Conservation (phyloP, 2,113 vertebrate genomes). For the Oxygymnocypris stewartii region DNA sequence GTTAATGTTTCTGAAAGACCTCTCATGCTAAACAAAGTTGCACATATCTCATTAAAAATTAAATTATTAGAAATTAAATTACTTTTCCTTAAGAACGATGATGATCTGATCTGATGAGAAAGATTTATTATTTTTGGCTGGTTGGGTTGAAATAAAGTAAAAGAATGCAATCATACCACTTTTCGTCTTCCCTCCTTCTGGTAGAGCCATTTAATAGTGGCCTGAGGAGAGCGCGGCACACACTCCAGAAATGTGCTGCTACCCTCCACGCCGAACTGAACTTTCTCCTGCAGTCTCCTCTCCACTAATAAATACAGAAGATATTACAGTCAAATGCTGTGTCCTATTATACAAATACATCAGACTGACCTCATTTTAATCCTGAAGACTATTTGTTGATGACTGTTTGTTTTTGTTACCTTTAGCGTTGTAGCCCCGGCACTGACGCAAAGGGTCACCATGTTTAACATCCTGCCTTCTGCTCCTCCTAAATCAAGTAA, state of each 20-base stretch:
- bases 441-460: slow-evolving; percentile 92
- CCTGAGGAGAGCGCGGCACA: slow-evolving; percentile 81
- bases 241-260: slow-evolving; percentile 84
- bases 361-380: neutral
- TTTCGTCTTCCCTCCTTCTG: slow-evolving; percentile 77
- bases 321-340: neutral
- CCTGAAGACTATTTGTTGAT: neutral
- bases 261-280: slow-evolving; percentile 84
- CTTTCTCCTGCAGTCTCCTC: slow-evolving; percentile 76
- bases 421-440: slow-evolving; percentile 92
- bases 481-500: slow-evolving; percentile 81
- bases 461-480: slow-evolving; percentile 92
- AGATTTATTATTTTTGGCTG: neutral
- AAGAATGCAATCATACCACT: slow-evolving; percentile 68
- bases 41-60: neutral
- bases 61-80: no score
- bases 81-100: neutral
- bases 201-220: slow-evolving; percentile 81
- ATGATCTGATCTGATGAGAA: neutral
- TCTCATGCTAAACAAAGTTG: neutral
- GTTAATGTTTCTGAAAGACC: neutral
- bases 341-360: neutral
- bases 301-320: slow-evolving; percentile 66
- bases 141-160: neutral
- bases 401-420: slow-evolving; percentile 70